Percentiles rank a stretch among this genome's conserved stretches.
These are phyloP conservation scores for Sminthurinus aureus DNA, from an alignment of 2,888 invertebrate species.

Conservation along the genomic window DNA sequence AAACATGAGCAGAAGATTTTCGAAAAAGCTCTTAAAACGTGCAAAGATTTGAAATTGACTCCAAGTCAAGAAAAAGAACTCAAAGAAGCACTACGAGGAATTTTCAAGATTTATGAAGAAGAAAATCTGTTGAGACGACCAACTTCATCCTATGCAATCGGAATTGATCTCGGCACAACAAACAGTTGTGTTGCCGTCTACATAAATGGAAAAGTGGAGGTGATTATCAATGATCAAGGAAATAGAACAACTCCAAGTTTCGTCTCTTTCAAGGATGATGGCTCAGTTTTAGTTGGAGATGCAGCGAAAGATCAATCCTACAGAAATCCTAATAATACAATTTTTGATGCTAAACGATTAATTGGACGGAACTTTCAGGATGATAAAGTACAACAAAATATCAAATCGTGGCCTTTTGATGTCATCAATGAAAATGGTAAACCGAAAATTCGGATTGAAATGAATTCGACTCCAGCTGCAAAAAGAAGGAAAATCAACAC, in stretches of 20 bases:
- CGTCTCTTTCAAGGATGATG: slow-evolving; percentile 44
- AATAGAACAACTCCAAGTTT: not conserved
- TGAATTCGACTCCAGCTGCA: slow-evolving; percentile 69
- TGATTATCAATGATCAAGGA: not conserved
- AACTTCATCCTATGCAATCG: not conserved
- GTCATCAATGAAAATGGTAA: slow-evolving; percentile 61
- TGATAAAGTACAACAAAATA: slow-evolving; percentile 60
- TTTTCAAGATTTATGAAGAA: slow-evolving; percentile 10
- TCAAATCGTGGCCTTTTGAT: slow-evolving; percentile 12
- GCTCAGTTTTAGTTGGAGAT: not conserved
- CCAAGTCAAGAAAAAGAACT: slow-evolving; percentile 26
- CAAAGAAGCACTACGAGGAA: not conserved
- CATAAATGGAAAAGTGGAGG: not conserved
- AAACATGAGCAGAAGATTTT: not conserved
- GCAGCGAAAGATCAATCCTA: slow-evolving; percentile 18
- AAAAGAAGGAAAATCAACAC: slow-evolving; percentile 36
- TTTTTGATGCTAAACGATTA: slow-evolving; percentile 17
- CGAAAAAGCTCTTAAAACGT: not conserved
- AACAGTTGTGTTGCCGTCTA: not conserved
- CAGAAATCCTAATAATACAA: not conserved
- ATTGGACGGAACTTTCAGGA: not conserved
- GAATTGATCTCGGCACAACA: slow-evolving; percentile 25
- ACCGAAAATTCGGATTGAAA: slow-evolving; percentile 67
- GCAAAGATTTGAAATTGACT: not conserved
- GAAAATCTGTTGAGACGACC: not conserved